Base-by-base conservation (phyloP, 2,888 invertebrate species). In the Eubasilissa splendida region DNA sequence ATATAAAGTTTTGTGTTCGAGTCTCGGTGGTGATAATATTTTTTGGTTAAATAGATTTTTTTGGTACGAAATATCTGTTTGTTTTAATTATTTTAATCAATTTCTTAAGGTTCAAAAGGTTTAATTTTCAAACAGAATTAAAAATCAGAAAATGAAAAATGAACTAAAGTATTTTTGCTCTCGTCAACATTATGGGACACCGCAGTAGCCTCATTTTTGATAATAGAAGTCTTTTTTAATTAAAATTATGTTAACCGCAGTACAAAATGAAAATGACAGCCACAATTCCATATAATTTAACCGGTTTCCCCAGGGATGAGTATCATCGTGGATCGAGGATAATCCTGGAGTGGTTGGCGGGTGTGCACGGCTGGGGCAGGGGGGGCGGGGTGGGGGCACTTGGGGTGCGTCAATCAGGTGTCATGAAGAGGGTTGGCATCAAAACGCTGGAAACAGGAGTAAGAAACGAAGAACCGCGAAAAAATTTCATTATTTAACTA, bases 361-460 rank as follows among this genome's bases (percentile, higher is more conserved):
- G 76, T 33, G 70, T 42, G 4, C 59, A 52, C 70, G 59, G 59
- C 31, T 42, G 73, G 73, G 79, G 78, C 22, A 22, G 22, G 50
- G 7, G 22, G 60, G 59, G 65, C 56, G 12, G 14, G 14, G 80
- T 22, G 33, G 59, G 14, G 68, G 42, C 9, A 60, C 52, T 33
- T 60, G 83, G 83, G 83, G 83, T 82, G 82, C 79, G 83, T 83
- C 83, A 83, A 83, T 83, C 83, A 83, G 82, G 80, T 83, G 83
- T 83, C 83, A 83, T 31, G 59, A 66, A 66, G 76, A 42, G 80
- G 31, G 59, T 33, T 12, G 54, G 68, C 54, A 50, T 77, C 77
- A 54, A 58, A 76, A 76, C 52, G 10, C 53, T 76, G 58, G 4
- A 52, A 59, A 76, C 33, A 63, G 76, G 52, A 63, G 53, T 63